Base-by-base conservation (phyloP, 2,888 invertebrate genomes). In the Eurytoma californica region DNA sequence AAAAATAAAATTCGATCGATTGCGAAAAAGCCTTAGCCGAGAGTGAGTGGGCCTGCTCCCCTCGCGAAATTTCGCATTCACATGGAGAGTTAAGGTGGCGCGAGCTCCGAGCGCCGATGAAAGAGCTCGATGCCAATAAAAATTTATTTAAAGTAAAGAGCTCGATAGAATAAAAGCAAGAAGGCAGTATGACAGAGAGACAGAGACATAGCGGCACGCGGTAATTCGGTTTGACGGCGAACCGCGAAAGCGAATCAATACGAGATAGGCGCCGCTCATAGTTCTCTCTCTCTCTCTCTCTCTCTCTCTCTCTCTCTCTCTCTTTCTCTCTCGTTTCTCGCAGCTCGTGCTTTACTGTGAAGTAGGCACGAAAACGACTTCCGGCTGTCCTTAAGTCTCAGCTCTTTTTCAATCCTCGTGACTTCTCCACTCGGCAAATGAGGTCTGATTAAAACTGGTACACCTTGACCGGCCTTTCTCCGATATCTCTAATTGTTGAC, bases 181-280 rank as follows among this genome's bases (percentile, higher is more conserved):
- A 51, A 57, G 28, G 1, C 24, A 60, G 53, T 3, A 20, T 20
- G 28, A 61, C n/a, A 61, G 20, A 58, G 65, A 24, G 28, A 58
- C 28, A 16, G 16, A 20, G 28, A 51, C 13, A 28, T 13, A 24
- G 24, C 9, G 18, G 47, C n/a, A 18, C 16, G 20, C 58, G 68
- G 63, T 68, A 73, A 77, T 73, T 80, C 70, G 55, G 73, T 80
- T 73, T 73, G 72, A 72, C 77, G 69, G 63, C 68, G 63, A 73
- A 65, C 58, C 73, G 57, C 73, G 53, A 79, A 63, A 79, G 30
- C 70, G 60, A 80, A 80, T 80, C 80, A 77, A 80, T 80, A 80
- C 72, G 66, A 70, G 74, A 77, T 76, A 77, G 72, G 66, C 55
- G 53, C 24, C 13, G 51, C 39, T 39, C 7, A 7, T 9, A 39